A percentile compares a stretch with the other conserved stretches of the same genome.
Evolutionary conservation across 2,888 invertebrate species (phyloP).

Genomic region (Tenthredo amoena): DNA sequence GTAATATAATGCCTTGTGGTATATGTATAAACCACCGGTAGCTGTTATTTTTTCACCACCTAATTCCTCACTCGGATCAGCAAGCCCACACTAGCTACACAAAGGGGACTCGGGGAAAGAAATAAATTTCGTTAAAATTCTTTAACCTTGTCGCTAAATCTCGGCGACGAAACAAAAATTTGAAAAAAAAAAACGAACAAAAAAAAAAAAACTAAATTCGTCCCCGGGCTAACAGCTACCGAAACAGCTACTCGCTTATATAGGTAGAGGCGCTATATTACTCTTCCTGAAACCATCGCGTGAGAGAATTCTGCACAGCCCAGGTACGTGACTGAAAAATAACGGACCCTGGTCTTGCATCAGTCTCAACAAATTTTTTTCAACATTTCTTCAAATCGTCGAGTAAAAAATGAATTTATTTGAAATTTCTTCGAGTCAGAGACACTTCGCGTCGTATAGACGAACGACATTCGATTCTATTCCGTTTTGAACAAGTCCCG

Average conservation of each 20-base stretch:
- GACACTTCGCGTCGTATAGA: too few relatives aligned
- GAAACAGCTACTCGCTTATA: neutral
- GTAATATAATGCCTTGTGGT: neutral
- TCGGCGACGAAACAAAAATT: slow-evolving; percentile 17
- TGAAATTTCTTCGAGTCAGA: too few relatives aligned
- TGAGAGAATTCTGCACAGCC: slow-evolving; percentile 55
- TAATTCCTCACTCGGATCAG: neutral
- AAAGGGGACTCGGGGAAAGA: neutral
- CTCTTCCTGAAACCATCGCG: slow-evolving; percentile 29
- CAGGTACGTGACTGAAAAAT: neutral
- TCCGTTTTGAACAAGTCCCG: too few relatives aligned
- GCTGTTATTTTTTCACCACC: slow-evolving; percentile 20
- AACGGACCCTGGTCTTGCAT: neutral
- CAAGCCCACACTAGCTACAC: neutral
- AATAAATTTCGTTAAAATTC: slow-evolving; percentile 59
- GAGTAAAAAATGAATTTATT: too few relatives aligned
- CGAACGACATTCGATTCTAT: too few relatives aligned
- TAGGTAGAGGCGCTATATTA: neutral
- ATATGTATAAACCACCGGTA: neutral
- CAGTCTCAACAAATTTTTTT: too few relatives aligned
- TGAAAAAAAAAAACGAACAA: neutral
- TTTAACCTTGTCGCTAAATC: slow-evolving; percentile 64
- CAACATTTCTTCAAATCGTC: too few relatives aligned
- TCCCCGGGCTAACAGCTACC: slow-evolving; percentile 15
- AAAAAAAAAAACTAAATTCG: slow-evolving; percentile 56